phyloP scores from a whole-genome alignment of 2,797 vertebrate genomes.

The Gadopsis marmoratus region DNA sequence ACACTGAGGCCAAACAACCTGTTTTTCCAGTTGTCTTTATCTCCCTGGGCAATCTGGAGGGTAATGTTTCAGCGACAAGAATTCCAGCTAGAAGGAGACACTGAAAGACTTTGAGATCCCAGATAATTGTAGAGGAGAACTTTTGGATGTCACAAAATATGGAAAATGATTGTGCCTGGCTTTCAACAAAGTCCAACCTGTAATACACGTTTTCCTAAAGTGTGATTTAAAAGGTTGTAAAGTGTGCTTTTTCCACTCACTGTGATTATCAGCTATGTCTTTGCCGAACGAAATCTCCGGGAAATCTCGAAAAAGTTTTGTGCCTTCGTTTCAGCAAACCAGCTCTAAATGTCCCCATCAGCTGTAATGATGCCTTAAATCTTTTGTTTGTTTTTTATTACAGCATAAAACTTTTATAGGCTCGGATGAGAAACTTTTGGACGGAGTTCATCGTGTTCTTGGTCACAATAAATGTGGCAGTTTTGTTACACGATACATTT shows the following conservation, averaged over 20 bases:
- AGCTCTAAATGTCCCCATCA: conserved; percentile 15
- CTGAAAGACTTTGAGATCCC: conserved; percentile 69
- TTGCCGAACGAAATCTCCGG: conserved; percentile 4
- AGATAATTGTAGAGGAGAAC: conserved; percentile 65
- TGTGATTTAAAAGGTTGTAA: conserved; percentile 21
- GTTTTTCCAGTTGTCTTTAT: conserved; percentile 87
- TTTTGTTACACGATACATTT: conserved; percentile 62
- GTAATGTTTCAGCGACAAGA: conserved; percentile 74
- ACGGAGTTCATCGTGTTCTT: conserved; percentile 29
- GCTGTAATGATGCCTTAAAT: conserved; percentile 26
- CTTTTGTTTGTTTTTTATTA: conserved; percentile 25
- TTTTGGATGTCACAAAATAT: conserved; percentile 65
- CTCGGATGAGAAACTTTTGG: conserved; percentile 40
- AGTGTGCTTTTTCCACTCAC: conserved; percentile 8
- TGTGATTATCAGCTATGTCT: conserved; percentile 11
- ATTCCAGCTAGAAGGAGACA: conserved; percentile 62
- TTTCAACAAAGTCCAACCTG: conserved; percentile 35
- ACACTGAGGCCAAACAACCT: conserved; percentile 81
- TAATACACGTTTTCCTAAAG: conserved; percentile 21
- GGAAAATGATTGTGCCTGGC: conserved; percentile 2
- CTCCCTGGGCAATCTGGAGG: conserved; percentile 78
- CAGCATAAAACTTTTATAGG: conserved; percentile 31
- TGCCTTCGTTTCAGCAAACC: conserved; percentile 8
- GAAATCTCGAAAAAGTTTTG: conserved; percentile 18
- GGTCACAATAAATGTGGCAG: conserved; percentile 53